These are phyloP conservation scores for Andrena haemorrhoa DNA, from an alignment of 2,888 invertebrate genomes.

Conservation along the genomic window DNA sequence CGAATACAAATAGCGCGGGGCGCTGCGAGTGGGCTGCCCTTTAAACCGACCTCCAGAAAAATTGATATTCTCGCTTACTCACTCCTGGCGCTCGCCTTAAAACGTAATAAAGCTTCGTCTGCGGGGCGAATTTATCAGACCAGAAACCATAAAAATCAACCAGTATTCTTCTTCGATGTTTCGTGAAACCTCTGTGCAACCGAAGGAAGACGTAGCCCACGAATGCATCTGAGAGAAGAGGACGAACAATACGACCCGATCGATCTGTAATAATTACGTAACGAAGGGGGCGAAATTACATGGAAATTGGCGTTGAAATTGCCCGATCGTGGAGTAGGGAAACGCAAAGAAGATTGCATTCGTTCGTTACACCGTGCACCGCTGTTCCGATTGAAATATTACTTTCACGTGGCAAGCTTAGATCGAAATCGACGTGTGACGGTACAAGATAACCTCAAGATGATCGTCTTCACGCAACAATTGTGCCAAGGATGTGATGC, in stretches of 20 bases:
- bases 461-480: not conserved
- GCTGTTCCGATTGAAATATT: not conserved
- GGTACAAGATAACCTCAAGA: not conserved
- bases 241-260: constrained; percentile 33
- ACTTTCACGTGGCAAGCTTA: not conserved
- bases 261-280: constrained; percentile 37
- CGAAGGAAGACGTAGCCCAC: not conserved
- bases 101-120: constrained; percentile 63
- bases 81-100: constrained; percentile 48
- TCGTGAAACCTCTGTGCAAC: not conserved
- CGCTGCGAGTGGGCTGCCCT: constrained; percentile 44
- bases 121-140: constrained; percentile 50
- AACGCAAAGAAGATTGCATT: not conserved
- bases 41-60: constrained; percentile 65
- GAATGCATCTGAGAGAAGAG: not conserved
- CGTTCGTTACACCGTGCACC: not conserved
- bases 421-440: not conserved
- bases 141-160: constrained; percentile 35
- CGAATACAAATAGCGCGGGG: constrained; percentile 67
- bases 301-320: constrained; percentile 22
- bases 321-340: not conserved
- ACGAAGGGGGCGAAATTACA: constrained; percentile 28
- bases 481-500: not conserved
- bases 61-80: constrained; percentile 66
- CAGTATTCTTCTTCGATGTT: constrained; percentile 2